Evolutionary conservation across 2,888 invertebrate genomes (phyloP), one percentile per base, ranked within the genome.

Genomic region (Ophonus ardosiacus): DNA sequence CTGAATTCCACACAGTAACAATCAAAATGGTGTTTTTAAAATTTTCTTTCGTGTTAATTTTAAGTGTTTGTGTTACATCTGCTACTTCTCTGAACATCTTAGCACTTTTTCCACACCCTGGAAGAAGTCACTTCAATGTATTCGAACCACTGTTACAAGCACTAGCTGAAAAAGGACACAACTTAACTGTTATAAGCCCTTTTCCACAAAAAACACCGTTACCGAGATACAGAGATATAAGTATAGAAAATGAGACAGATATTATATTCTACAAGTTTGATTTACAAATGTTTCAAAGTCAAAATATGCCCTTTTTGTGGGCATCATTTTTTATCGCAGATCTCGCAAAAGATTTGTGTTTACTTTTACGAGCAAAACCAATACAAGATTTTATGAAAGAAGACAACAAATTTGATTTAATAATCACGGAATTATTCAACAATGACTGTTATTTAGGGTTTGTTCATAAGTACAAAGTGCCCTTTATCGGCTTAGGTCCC

Each of bases 81-180:
- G 0, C 51, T 8, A 8, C 43, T n/a, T 21, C 91, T 81, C 92
- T 92, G 84, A 93, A 92, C 68, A 94, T 96, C 87, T 91, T 96
- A 56, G 95, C 93, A 15, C 90, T 95, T 85, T 95, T 95, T 88
- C 94, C 94, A 0, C 94, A 95, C 87, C 92, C 93, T 5, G 95
- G 95, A 1, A 94, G 93, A 87, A 96, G 96, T 85, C 96, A 96
- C 89, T 95, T 94, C 87, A 91, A 93, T 17, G 94, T 95, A 82
- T 94, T 94, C 88, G 92, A 92, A 88, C 93, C 93, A 0, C 91
- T 94, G 80, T 88, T 96, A 59, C 92, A 91, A 65, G 94, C 93
- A 86, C 89, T 96, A 79, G 93, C 93, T 0, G 91, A 89, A 31
- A 92, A 93, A 81, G 96, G 95, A 0, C 95, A 96, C 88, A 92